These are phyloP conservation scores for Aphaenogaster floridana DNA, from an alignment of 1,140 invertebrate species.

Conservation along the genomic window DNA sequence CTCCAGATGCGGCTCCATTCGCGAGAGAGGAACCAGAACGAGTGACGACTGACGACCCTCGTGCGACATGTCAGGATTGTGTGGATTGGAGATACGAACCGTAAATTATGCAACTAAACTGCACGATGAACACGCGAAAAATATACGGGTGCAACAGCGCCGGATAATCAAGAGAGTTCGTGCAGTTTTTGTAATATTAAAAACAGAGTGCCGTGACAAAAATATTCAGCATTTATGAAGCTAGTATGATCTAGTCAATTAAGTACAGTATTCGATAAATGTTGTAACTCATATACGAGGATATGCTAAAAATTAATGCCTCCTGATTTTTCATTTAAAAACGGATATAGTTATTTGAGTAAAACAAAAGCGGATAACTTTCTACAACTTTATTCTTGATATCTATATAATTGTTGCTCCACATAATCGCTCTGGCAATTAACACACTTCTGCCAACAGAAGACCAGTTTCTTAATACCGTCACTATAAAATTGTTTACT, in stretches of 20 bases:
- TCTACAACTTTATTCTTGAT: too few species aligned
- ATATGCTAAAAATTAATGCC: too few species aligned
- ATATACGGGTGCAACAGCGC: background rate
- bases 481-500: too few species aligned
- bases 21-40: background rate
- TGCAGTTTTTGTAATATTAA: background rate
- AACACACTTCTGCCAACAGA: too few species aligned
- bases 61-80: background rate
- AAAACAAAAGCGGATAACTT: too few species aligned
- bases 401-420: too few species aligned
- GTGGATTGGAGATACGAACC: background rate
- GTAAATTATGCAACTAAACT: background rate
- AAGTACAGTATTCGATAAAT: background rate
- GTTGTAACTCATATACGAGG: background rate
- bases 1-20: conserved; percentile 34
- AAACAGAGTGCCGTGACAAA: background rate
- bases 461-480: too few species aligned
- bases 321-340: too few species aligned
- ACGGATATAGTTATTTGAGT: too few species aligned
- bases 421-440: too few species aligned
- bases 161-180: background rate
- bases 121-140: background rate
- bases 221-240: background rate
- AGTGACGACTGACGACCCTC: conserved; percentile 18
- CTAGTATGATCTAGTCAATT: background rate